Evolutionary conservation across 2,888 invertebrate genomes (phyloP), one percentile per base, ranked within the genome.

Genomic region (Oxycera nigricornis): DNA sequence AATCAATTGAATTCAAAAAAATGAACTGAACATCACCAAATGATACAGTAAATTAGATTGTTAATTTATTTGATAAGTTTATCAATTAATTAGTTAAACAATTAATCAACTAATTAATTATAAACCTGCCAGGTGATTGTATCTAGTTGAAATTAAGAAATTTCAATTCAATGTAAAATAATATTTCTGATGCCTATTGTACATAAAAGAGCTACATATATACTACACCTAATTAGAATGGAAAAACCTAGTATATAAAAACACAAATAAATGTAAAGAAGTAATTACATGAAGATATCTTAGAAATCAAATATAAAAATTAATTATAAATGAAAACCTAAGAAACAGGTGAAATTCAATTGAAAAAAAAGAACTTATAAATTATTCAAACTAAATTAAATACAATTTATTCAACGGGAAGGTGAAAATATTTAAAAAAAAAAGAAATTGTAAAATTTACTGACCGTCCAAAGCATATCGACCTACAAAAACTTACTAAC

Each of bases 381-480:
- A 31, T n/a, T 26, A 59, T 35, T 30, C 31, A n/a, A 65, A 1
- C n/a, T n/a, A n/a, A n/a, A n/a, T n/a, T n/a, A n/a, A n/a, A n/a
- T n/a, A n/a, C n/a, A n/a, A n/a, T n/a, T n/a, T n/a, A n/a, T n/a
- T n/a, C n/a, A 46, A 70, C 14, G 24, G 11, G 39, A 35, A 39
- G 24, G n/a, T 55, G 35, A 73, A 65, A 65, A 73, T 26, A 62
- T 28, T 61, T 46, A 52, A 24, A 57, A 17, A 35, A 62, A 61
- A 14, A 30, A 7, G 28, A 68, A 17, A 68, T 26, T 50, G 24
- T 9, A 70, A 50, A 24, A 55, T 50, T 46, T 30, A 17, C 28
- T 28, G 31, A 73, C 74, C 74, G 74, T 74, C 74, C 74, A 74
- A 74, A 68, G 68, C 74, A 74, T 74, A 74, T 74, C 74, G 74